These are phyloP conservation scores for Eupithecia subfuscata DNA, from an alignment of 2,888 invertebrate genomes.

Conservation along the genomic window DNA sequence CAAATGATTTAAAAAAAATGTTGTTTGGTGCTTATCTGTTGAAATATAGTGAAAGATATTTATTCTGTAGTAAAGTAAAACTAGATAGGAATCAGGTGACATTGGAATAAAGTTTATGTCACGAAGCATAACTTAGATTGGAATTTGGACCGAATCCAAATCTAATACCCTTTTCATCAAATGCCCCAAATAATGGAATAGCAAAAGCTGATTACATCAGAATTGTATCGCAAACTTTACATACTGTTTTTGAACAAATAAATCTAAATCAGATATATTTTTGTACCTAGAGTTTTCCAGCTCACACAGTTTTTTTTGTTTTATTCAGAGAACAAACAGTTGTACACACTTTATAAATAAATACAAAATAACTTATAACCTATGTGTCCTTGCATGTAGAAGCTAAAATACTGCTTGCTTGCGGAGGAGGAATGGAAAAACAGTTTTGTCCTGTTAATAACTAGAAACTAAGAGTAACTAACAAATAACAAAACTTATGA, in stretches of 20 bases:
- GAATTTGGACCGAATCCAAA: background rate
- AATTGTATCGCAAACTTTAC: constrained; percentile 16
- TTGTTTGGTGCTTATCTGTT: background rate
- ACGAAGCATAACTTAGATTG: background rate
- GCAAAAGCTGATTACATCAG: constrained; percentile 12
- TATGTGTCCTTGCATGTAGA: too few species aligned
- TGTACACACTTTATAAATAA: too few species aligned
- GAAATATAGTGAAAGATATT: background rate
- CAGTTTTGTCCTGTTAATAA: too few species aligned
- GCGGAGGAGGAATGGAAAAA: too few species aligned
- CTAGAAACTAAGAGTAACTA: too few species aligned
- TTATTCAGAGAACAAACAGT: too few species aligned
- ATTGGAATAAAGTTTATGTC: background rate
- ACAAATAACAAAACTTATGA: too few species aligned
- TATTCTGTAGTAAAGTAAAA: background rate
- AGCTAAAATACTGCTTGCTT: too few species aligned
- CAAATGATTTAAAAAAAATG: too few species aligned
- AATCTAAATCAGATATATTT: background rate
- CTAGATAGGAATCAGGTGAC: constrained; percentile 1
- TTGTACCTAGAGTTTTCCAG: background rate
- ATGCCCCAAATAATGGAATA: constrained; percentile 9
- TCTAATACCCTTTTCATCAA: background rate
- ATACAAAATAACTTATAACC: too few species aligned
- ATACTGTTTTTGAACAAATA: constrained; percentile 10
- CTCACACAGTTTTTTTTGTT: too few species aligned